phyloP scores from a whole-genome alignment of 2,888 invertebrate species.

The Thecophora atra region DNA sequence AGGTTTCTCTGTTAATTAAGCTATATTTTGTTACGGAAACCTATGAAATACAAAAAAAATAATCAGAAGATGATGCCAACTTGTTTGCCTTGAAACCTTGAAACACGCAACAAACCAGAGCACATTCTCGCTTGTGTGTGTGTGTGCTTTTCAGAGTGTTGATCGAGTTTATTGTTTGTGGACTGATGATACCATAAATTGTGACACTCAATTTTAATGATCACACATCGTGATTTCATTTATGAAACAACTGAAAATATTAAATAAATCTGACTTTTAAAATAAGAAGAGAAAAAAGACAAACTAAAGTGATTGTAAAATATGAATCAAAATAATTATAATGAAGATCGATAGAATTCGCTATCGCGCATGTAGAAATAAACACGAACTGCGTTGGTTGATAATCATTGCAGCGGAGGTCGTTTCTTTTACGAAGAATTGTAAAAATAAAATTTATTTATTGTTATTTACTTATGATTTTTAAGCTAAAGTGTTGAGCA shows the following conservation, averaged over 20 bases:
- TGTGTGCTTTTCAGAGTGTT: not conserved
- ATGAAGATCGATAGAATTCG: too few species aligned
- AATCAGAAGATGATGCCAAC: not conserved
- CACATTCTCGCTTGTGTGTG: not conserved
- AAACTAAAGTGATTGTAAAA: not conserved
- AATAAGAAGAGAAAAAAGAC: not conserved
- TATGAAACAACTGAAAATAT: not conserved
- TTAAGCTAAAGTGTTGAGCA: too few species aligned
- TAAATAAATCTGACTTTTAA: not conserved
- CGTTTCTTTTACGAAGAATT: not conserved
- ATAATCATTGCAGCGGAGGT: too few species aligned
- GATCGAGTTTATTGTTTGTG: too few species aligned
- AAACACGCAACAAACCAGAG: not conserved
- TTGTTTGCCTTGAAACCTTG: constrained; percentile 23
- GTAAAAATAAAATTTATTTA: not conserved
- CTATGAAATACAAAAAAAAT: constrained; percentile 8
- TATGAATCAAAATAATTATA: not conserved
- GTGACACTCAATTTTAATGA: not conserved
- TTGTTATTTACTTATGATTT: not conserved
- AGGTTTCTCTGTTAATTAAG: not conserved
- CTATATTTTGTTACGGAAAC: not conserved
- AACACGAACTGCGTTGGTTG: too few species aligned
- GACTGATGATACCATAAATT: not conserved
- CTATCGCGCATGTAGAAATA: too few species aligned
- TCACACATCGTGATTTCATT: not conserved